Conservation (phyloP, 2,113 vertebrate genomes). For the Strigops habroptila region DNA sequence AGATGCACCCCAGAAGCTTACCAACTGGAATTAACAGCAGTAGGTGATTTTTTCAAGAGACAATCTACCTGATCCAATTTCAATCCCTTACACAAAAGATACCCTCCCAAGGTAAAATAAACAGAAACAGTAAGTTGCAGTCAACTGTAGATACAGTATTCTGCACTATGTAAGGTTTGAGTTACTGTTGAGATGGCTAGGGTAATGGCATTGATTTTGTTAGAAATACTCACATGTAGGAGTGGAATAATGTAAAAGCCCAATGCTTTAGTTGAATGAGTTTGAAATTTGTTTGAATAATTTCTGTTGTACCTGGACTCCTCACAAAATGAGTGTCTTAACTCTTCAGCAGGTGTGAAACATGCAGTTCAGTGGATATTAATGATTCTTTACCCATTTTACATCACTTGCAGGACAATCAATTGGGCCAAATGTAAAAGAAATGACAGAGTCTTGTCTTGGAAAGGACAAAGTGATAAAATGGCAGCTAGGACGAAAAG, state of each 20-base stretch:
- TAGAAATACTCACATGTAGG: not conserved
- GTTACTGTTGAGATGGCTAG: not conserved
- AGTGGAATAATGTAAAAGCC: not conserved
- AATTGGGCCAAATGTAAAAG: not conserved
- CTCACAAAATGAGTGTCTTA: not conserved
- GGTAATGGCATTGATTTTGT: not conserved
- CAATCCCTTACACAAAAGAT: not conserved
- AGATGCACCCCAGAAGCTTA: not conserved
- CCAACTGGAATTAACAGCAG: not conserved
- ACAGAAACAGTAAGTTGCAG: not conserved
- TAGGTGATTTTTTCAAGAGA: not conserved
- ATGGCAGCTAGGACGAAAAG: not conserved
- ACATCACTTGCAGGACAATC: not conserved
- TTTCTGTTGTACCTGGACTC: not conserved
- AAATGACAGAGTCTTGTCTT: not conserved
- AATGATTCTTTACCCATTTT: not conserved
- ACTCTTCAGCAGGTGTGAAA: not conserved
- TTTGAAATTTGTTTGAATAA: not conserved
- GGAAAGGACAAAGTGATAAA: not conserved
- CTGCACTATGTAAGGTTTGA: not conserved
- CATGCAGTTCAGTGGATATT: not conserved
- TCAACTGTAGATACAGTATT: not conserved
- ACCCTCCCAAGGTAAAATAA: not conserved
- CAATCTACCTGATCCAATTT: not conserved
- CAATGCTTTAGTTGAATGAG: not conserved